Base-by-base conservation (phyloP, 2,888 invertebrate species). In the Agrochola macilenta region DNA sequence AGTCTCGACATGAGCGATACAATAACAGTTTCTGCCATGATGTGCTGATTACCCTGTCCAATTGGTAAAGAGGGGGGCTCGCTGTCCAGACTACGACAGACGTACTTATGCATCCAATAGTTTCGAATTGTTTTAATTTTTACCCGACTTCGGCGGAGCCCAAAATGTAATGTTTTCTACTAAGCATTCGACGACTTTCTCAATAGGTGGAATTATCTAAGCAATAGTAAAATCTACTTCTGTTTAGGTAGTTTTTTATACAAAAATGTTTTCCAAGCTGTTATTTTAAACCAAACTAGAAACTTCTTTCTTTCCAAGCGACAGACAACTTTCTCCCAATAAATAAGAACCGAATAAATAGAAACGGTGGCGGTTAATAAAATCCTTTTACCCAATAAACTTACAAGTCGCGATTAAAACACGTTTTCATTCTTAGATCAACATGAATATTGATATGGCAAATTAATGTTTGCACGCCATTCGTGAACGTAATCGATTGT, bases 381-480 rank as follows among this genome's bases (percentile, higher is more conserved):
- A 79, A 79, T 79, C 43, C 26, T 79, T 79, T 71, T 83, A 79
- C n/a, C 26, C 8, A 61, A 78, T 58, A 78, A 69, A 60, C 58
- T 58, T 30, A 39, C 57, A 30, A 70, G 30, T 75, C 58, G 52
- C 46, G 64, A 76, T 52, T 7, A n/a, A 61, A 80, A 84, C 85
- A 79, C 17, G 69, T 75, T 80, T 76, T 70, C 74, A 74, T 76
- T 87, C 57, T 66, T n/a, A 74, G 69, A 73, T 73, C 75, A 60
- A 65, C 76, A 84, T 84, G 70, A 76, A 86, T 86, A 83, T 83
- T 83, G 84, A 86, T 83, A 54, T 57, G 68, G 80, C 68, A 54
- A 86, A 86, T 84, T 84, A 69, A 74, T 66, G 58, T 71, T n/a
- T 11, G 73, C 87, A 86, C 84, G 84, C 73, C 39, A 84, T 86